phyloP scores from a whole-genome alignment of 1,140 invertebrate genomes.

The Melipona quadrifasciata region DNA sequence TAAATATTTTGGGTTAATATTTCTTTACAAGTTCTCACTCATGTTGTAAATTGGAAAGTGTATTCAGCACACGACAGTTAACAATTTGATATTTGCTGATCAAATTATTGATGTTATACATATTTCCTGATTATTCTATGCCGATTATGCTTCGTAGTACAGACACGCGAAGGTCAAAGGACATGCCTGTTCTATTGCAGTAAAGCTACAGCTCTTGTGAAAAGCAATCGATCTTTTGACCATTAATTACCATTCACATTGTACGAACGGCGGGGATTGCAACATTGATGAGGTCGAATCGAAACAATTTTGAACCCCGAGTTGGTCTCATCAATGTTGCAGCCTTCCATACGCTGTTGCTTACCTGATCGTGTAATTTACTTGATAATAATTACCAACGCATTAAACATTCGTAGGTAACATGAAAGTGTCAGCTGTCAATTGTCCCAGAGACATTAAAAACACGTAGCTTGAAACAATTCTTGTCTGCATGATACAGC shows the following conservation, averaged over 20 bases:
- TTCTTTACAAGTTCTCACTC: not conserved
- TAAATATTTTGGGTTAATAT: not conserved
- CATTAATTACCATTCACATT: slow-evolving; percentile 52
- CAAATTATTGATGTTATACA: slow-evolving; percentile 1
- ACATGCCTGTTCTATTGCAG: slow-evolving; percentile 7
- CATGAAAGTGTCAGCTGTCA: slow-evolving; percentile 65
- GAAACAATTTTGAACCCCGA: slow-evolving; percentile 18
- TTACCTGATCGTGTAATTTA: slow-evolving; percentile 59
- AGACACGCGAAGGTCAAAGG: slow-evolving; percentile 52
- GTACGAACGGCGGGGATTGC: slow-evolving; percentile 42
- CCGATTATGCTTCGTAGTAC: not conserved
- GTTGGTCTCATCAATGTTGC: slow-evolving; percentile 35
- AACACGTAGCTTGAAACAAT: slow-evolving; percentile 18
- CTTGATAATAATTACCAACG: slow-evolving; percentile 69
- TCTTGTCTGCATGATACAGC: not conserved
- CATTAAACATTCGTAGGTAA: slow-evolving; percentile 69
- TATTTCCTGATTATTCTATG: not conserved
- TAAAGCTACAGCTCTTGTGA: not conserved
- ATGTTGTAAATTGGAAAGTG: not conserved
- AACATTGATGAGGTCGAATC: slow-evolving; percentile 63
- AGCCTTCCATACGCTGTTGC: slow-evolving; percentile 12
- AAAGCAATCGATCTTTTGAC: slow-evolving; percentile 57
- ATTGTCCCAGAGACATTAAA: slow-evolving; percentile 66
- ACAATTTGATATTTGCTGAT: not conserved
- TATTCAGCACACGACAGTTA: not conserved